These are phyloP conservation scores for Perizoma affinitatum DNA, from an alignment of 2,888 invertebrate genomes.

Conservation along the genomic window DNA sequence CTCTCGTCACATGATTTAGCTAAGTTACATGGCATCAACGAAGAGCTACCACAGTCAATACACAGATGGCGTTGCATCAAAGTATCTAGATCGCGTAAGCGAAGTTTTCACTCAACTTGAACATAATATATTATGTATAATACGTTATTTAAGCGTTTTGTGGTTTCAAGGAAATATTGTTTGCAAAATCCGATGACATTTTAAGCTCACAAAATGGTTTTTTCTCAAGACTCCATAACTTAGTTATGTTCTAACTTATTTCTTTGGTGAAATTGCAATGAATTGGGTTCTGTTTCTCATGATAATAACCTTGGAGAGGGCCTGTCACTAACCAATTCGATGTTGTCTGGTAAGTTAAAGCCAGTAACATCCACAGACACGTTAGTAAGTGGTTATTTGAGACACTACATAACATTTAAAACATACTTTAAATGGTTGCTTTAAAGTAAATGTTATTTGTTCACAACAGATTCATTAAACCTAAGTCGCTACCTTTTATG, in stretches of 20 bases:
- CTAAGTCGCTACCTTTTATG: too few species aligned
- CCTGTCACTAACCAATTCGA: conserved; percentile 28
- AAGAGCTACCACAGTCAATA: too few species aligned
- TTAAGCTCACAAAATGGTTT: conserved; percentile 10
- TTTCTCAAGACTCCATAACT: conserved; percentile 35
- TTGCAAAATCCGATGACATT: conserved; percentile 29
- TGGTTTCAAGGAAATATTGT: conserved; percentile 24
- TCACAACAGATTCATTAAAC: too few species aligned
- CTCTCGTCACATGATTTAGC: too few species aligned
- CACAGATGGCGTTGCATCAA: too few species aligned
- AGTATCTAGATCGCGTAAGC: neutral
- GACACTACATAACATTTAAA: neutral
- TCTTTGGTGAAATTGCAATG: conserved; percentile 6
- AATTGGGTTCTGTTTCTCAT: neutral
- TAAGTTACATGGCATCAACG: too few species aligned
- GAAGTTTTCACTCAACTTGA: conserved; percentile 29
- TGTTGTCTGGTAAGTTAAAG: neutral
- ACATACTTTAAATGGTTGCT: neutral
- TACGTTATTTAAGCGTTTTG: conserved; percentile 25
- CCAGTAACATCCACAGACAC: neutral
- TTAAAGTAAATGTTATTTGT: too few species aligned
- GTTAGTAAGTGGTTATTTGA: neutral
- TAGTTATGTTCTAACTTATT: conserved; percentile 22
- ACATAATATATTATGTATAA: too few species aligned
- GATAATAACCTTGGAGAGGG: conserved; percentile 9